Evolutionary conservation across 92 coral and sea anemone genomes (phyloP), one percentile per base, ranked within the genome.

Genomic region (Epizoanthus stellaris): DNA sequence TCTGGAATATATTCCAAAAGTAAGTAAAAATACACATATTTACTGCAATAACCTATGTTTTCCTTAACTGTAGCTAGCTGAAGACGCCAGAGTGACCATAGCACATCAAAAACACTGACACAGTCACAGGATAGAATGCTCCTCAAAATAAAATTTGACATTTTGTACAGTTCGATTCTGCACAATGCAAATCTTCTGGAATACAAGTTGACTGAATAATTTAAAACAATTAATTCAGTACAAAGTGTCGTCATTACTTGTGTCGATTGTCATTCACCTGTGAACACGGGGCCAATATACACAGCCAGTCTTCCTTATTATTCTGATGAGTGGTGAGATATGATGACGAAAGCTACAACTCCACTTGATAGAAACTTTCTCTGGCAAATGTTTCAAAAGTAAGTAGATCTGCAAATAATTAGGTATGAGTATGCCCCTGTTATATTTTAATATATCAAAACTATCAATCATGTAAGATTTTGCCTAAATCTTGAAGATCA

Each of bases 1-100:
- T 92, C 77, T 90, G 95, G 95, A 86, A 74, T 59, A 66, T 92
- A 30, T 92, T 92, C 81, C 77, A 91, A 45, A 92, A 67, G 93
- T 92, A 61, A 87, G 93, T 70, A 43, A 57, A 62, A 19, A 54
- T 52, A 56, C 49, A 5, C 6, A 11, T 49, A 67, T 42, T 64
- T 64, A 20, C 16, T 56, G 19, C 23, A 12, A 7, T 17, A 17
- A 10, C 40, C 39, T 68, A 34, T 0, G 17, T 30, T 68, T 69
- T 69, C 12, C 8, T 14, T 69, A 5, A 49, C 54, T 49, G 56
- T 9, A 38, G 43, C 70, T 16, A 2, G 15, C 10, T 14, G 1
- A 9, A 52, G 56, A 52, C 56, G 11, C 12, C 15, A 52, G 56
- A 52, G 56, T 52, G 56, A 52, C 14, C 15, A 52, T 52, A 3